Percentiles rank a stretch among this genome's conserved stretches.
Conservation (phyloP, 2,888 invertebrate species). For the Hemicrepidius hirtus region DNA sequence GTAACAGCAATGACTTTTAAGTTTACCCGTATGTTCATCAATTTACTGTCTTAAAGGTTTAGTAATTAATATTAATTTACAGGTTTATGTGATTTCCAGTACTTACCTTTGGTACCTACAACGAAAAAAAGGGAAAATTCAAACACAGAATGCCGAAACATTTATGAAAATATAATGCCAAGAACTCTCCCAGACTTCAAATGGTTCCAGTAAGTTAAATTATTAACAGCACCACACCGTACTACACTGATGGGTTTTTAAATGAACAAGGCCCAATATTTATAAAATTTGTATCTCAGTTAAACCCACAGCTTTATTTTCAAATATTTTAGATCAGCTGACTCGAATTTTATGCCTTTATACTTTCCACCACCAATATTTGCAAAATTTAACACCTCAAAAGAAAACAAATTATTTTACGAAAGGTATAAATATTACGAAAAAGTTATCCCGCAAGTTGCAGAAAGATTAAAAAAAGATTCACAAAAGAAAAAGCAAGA, state of each 20-base stretch:
- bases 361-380: conserved; percentile 87
- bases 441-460: conserved; percentile 57
- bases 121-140: conserved; percentile 65
- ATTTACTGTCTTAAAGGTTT: conserved; percentile 8
- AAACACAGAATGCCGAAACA: conserved; percentile 74
- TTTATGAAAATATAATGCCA: conserved; percentile 80
- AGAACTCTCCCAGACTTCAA: conserved; percentile 71
- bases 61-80: conserved; percentile 63
- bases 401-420: conserved; percentile 60
- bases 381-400: conserved; percentile 81
- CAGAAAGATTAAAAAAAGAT: conserved; percentile 56
- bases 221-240: no score
- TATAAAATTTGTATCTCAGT: no score
- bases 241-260: no score
- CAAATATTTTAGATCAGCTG: conserved; percentile 50
- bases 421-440: conserved; percentile 60
- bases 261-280: no score
- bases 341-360: conserved; percentile 72
- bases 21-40: conserved; percentile 77
- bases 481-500: conserved; percentile 51
- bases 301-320: conserved; percentile 29
- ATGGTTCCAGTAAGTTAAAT: conserved; percentile 75
- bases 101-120: conserved; percentile 81
- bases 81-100: conserved; percentile 96
- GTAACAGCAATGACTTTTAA: conserved; percentile 77